Evolutionary conservation across 2,797 vertebrate species (phyloP), one percentile per base, ranked within the genome.

Genomic region (Sebastes goodei): DNA sequence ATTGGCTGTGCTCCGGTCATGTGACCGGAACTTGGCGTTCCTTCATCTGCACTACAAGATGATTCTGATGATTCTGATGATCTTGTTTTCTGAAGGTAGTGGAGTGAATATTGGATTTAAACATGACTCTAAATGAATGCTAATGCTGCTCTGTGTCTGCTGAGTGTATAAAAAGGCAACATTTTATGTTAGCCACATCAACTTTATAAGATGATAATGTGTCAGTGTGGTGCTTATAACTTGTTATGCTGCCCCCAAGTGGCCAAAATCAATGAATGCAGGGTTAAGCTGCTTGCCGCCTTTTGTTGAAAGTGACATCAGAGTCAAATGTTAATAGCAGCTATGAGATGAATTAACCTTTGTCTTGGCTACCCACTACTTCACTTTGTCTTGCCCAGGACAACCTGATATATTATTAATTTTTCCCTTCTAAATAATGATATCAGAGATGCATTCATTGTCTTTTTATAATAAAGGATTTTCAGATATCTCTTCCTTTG

Each of bases 401-500:
- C 61, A 63, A 60, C 27, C 42, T 66, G 64, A 66, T 71, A 29
- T 29, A 59, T 65, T 42, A 32, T 38, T 82, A 25, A 20, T 78
- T 63, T 75, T 27, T 62, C 71, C 49, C 65, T 29, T 4, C 17
- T 17, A 20, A 75, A 52, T 59, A 64, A 78, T 78, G 33, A 71
- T 57, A 55, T 84, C 68, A 65, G 30, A 49, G 61, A 55, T 53
- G 69, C 49, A 12, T 79, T 80, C 30, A 57, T 66, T 85, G 59
- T 61, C 53, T 75, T 78, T 61, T 71, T 67, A 60, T 66, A 66
- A 49, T 20, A 23, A 23, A 59, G 29, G 65, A 74, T 87, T 83
- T 82, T 71, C 25, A 60, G 61, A 76, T 64, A 38, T 69, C 33
- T 75, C 60, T 73, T 77, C 57, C n/a, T 63, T 35, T 83, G 25